Evolutionary conservation across 1,140 invertebrate genomes (phyloP).

Genomic region (Drosophila murphyi): DNA sequence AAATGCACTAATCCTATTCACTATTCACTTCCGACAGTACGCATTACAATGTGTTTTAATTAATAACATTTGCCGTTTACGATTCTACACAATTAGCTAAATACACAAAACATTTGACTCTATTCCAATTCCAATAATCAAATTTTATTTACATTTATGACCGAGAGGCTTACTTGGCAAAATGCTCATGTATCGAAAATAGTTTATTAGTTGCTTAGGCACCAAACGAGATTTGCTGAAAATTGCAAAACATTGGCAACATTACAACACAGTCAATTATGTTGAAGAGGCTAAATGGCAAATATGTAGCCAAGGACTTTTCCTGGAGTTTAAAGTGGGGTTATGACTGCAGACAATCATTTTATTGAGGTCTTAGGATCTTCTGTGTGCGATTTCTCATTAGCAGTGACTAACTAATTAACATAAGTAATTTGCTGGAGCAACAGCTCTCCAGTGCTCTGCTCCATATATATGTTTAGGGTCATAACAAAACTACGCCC

Average conservation of each 20-base stretch:
- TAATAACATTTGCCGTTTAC: not conserved
- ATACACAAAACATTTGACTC: not conserved
- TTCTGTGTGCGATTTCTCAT: constrained; percentile 65
- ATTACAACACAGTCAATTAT: not conserved
- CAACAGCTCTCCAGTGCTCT: constrained; percentile 16
- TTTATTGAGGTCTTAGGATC: constrained; percentile 61
- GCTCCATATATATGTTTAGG: not conserved
- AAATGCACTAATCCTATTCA: not conserved
- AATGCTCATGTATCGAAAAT: not conserved
- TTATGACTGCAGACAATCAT: constrained; percentile 27
- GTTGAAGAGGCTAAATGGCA: not conserved
- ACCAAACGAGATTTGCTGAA: not conserved
- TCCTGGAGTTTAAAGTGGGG: constrained; percentile 29
- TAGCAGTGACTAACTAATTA: constrained; percentile 71
- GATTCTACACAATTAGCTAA: not conserved
- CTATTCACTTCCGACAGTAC: not conserved
- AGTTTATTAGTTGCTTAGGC: not conserved
- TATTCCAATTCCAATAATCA: not conserved
- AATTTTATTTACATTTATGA: not conserved
- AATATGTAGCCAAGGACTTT: constrained; percentile 30
- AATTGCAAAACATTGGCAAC: not conserved
- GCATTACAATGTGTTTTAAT: not conserved
- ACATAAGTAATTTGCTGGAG: constrained; percentile 79
- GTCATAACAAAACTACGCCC: constrained; percentile 42
- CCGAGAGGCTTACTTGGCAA: not conserved